Evolutionary conservation across 2,797 vertebrate genomes (phyloP).

Genomic region (Sylvilagus floridanus): DNA sequence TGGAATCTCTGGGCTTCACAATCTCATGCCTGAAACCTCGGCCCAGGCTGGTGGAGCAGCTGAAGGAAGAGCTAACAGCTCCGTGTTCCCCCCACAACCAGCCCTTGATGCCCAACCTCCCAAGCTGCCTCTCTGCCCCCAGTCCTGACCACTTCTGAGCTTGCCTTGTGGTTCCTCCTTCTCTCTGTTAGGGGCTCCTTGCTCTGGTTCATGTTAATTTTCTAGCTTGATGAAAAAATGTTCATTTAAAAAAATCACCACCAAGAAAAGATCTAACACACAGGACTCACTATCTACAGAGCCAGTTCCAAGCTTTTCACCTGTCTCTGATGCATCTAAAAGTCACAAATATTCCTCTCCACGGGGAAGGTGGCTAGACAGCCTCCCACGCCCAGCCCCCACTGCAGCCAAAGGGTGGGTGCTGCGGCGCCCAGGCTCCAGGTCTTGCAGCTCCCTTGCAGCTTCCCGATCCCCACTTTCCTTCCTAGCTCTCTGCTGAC

Average conservation of each 20-base stretch:
- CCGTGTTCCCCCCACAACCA: background rate
- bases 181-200: background rate
- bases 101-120: background rate
- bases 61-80: background rate
- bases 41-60: background rate
- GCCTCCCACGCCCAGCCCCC: background rate
- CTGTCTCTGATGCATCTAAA: conserved; percentile 6
- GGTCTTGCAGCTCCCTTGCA: background rate
- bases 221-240: conserved; percentile 6
- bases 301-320: conserved; percentile 42
- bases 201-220: conserved; percentile 29
- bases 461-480: background rate
- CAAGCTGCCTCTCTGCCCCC: background rate
- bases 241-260: background rate
- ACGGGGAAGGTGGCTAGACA: background rate
- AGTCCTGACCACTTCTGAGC: background rate
- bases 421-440: conserved; percentile 16
- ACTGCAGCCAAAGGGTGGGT: background rate
- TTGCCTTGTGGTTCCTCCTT: background rate
- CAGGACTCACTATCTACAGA: conserved; percentile 14
- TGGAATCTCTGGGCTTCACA: background rate
- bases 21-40: background rate
- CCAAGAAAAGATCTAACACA: background rate
- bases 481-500: background rate
- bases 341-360: background rate